Evolutionary conservation across 2,113 vertebrate genomes (phyloP), one percentile per base, ranked within the genome.

Genomic region (Leptobrachium ailaonicum): DNA sequence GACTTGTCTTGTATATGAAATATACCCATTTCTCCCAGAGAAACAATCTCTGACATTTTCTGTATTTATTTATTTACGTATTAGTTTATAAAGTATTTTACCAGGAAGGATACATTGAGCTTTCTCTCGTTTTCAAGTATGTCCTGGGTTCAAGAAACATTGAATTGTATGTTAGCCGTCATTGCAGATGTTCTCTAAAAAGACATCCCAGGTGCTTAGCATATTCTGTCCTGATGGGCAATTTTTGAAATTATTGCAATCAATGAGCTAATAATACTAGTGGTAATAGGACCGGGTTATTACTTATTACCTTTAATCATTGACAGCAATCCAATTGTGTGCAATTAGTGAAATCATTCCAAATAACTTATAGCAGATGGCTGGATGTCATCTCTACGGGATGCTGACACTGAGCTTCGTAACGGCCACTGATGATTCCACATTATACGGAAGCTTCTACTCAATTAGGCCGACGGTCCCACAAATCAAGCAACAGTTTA

Each of bases 161-260:
- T 32, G 20, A 32, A 32, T 32, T 32, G 20, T 32, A 88, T 83
- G 91, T 92, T 85, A 91, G 90, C 91, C 89, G 41, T 92, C 91
- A 90, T 88, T 80, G 90, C 91, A 91, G 91, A 93, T 93, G 93
- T 95, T 92, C 89, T 82, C 86, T 82, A 85, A 87, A 85, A 86
- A 87, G 88, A 60, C 56, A 60, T 11, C 56, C 94, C 95, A 96
- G 94, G 96, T 97, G 95, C 94, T 93, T 92, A 94, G 88, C 90
- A 90, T 93, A 91, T 94, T 92, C 90, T 92, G 94, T 92, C 93
- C 90, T 92, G 89, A 90, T 88, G 91, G 93, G 93, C 88, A 95
- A 96, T 81, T 81, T 96, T 90, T 92, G 81, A 92, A 95, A 96
- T 96, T 96, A 95, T 94, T 95, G 94, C 93, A 96, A 97, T 97